Evolutionary conservation across 1,140 invertebrate species (phyloP).

Genomic region (Lordiphosa stackelbergi): DNA sequence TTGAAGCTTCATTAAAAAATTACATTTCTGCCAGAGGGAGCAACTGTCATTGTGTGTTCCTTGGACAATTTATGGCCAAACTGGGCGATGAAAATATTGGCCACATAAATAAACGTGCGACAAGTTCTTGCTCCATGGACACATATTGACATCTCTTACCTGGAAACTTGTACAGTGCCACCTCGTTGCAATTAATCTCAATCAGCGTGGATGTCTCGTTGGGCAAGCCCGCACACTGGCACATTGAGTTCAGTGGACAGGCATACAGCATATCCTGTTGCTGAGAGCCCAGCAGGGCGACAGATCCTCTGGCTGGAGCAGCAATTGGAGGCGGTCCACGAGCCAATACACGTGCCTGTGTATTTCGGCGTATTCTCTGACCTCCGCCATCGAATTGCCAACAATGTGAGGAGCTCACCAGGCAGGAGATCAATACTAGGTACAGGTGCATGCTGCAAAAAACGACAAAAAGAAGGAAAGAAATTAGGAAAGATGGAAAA

Average conservation of each 20-base stretch:
- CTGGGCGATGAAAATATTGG: slow-evolving; percentile 62
- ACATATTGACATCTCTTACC: slow-evolving; percentile 76
- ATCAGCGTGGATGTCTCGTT: slow-evolving; percentile 79
- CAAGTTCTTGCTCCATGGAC: slow-evolving; percentile 31
- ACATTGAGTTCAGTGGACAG: slow-evolving; percentile 82
- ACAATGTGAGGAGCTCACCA: slow-evolving; percentile 65
- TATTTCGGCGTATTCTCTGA: slow-evolving; percentile 28
- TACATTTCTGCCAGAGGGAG: slow-evolving; percentile 43
- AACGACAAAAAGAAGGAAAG: slow-evolving; percentile 1
- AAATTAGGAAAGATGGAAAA: slow-evolving; percentile 1
- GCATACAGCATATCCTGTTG: slow-evolving; percentile 77
- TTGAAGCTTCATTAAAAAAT: slow-evolving; percentile 72
- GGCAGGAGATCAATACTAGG: slow-evolving; percentile 64
- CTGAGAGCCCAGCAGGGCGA: slow-evolving; percentile 64
- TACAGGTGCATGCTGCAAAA: slow-evolving; percentile 65
- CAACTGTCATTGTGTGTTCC: slow-evolving; percentile 5
- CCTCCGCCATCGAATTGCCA: slow-evolving; percentile 75
- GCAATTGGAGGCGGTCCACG: slow-evolving; percentile 46
- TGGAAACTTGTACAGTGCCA: slow-evolving; percentile 81
- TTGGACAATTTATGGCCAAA: slow-evolving; percentile 52
- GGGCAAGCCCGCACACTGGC: slow-evolving; percentile 80
- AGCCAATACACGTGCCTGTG: slow-evolving; percentile 27
- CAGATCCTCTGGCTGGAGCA: slow-evolving; percentile 42
- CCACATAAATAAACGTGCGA: slow-evolving; percentile 62
- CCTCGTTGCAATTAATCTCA: slow-evolving; percentile 82